These are phyloP conservation scores for Steinernema hermaphroditum DNA, from an alignment of 2,888 invertebrate species.

Conservation along the genomic window DNA sequence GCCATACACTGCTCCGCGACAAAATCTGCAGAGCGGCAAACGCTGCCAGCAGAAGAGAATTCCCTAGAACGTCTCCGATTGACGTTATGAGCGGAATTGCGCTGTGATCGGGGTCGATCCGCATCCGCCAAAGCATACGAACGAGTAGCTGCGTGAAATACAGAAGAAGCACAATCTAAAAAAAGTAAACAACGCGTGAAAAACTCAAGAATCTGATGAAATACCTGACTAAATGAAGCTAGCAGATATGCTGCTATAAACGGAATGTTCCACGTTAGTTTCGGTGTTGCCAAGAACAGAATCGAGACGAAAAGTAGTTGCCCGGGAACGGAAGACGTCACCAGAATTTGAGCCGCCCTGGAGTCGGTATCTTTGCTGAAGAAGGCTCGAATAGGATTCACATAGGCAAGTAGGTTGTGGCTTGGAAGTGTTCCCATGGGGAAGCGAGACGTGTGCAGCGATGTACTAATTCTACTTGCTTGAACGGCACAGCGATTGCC, in stretches of 20 bases:
- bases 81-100: slow-evolving; percentile 57
- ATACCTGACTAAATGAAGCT: slow-evolving; percentile 19
- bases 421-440: slow-evolving; percentile 32
- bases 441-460: slow-evolving; percentile 30
- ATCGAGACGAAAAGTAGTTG: slow-evolving; percentile 50
- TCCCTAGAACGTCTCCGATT: slow-evolving; percentile 42
- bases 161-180: slow-evolving; percentile 50
- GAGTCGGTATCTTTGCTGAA: slow-evolving; percentile 45
- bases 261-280: slow-evolving; percentile 41
- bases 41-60: background rate
- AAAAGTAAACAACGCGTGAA: background rate
- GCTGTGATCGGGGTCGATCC: slow-evolving; percentile 55
- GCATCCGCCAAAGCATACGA: slow-evolving; percentile 47
- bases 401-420: slow-evolving; percentile 33
- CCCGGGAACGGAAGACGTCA: slow-evolving; percentile 46
- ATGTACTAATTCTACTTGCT: slow-evolving; percentile 37
- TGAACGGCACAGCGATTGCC: slow-evolving; percentile 37
- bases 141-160: slow-evolving; percentile 54
- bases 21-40: background rate
- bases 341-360: slow-evolving; percentile 44
- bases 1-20: background rate
- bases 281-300: slow-evolving; percentile 44
- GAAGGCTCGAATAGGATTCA: slow-evolving; percentile 38
- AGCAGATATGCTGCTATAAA: slow-evolving; percentile 21
- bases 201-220: background rate